These are phyloP conservation scores for Protaetia brevitarsis DNA, from an alignment of 1,140 invertebrate species.

Conservation along the genomic window DNA sequence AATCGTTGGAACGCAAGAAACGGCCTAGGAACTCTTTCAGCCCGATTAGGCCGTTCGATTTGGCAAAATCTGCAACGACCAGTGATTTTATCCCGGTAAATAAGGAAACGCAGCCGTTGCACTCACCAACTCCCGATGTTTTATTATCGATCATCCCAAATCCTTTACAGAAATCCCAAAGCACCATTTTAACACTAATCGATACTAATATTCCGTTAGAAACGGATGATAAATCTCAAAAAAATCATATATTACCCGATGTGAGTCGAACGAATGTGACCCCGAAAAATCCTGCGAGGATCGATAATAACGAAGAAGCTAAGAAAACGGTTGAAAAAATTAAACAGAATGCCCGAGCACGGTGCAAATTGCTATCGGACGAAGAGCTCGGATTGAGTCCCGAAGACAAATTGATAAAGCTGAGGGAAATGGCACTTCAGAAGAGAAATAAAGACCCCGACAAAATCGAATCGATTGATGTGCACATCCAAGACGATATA, in stretches of 20 bases:
- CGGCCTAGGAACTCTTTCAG: slow-evolving; percentile 35
- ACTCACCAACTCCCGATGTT: slow-evolving; percentile 39
- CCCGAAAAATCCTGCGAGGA: slow-evolving; percentile 50
- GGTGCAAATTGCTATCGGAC: slow-evolving; percentile 68
- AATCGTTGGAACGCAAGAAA: slow-evolving; percentile 47
- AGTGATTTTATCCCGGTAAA: slow-evolving; percentile 28
- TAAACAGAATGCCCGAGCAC: slow-evolving; percentile 63
- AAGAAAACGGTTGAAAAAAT: slow-evolving; percentile 57
- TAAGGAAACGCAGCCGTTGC: neutral
- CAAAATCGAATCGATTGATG: slow-evolving; percentile 25
- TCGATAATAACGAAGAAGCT: slow-evolving; percentile 52
- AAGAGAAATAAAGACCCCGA: slow-evolving; percentile 34
- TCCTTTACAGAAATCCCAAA: slow-evolving; percentile 34
- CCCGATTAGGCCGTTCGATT: slow-evolving; percentile 35
- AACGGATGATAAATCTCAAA: slow-evolving; percentile 40
- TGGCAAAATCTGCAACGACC: slow-evolving; percentile 41
- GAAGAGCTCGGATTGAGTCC: slow-evolving; percentile 60
- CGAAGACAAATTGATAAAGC: slow-evolving; percentile 60
- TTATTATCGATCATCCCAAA: slow-evolving; percentile 36
- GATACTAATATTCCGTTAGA: slow-evolving; percentile 5
- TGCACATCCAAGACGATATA: slow-evolving; percentile 35
- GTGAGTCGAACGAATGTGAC: slow-evolving; percentile 45
- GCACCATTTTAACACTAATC: slow-evolving; percentile 19
- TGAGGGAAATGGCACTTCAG: slow-evolving; percentile 33
- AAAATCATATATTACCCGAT: slow-evolving; percentile 37